Percentiles rank a stretch among this genome's conserved stretches.
phyloP scores from a whole-genome alignment of 2,888 invertebrate genomes.

The Drosophila flavopinicola region DNA sequence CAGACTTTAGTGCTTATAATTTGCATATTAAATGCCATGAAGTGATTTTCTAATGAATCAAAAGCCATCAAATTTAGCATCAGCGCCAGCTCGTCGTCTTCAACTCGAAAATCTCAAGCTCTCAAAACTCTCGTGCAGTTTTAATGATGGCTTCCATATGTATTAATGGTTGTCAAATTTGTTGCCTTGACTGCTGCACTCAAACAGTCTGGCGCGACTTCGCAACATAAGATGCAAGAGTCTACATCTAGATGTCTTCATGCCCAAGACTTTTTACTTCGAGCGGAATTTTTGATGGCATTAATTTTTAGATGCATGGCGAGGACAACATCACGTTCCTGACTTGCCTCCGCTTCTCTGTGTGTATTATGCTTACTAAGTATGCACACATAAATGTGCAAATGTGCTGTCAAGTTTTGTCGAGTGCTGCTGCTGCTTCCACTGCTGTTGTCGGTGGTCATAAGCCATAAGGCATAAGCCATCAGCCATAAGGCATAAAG shows the following conservation, averaged over 20 bases:
- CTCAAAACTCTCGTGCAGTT: constrained; percentile 67
- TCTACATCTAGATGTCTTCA: constrained; percentile 19
- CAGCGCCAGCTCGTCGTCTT: constrained; percentile 21
- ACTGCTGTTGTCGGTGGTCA: constrained; percentile 13
- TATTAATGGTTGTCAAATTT: constrained; percentile 71
- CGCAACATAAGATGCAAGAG: constrained; percentile 34
- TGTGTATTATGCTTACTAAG: constrained; percentile 3
- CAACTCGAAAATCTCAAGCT: constrained; percentile 27
- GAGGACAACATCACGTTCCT: constrained; percentile 41
- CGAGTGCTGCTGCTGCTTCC: constrained; percentile 7
- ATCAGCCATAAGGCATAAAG: constrained; percentile 21
- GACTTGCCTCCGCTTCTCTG: constrained; percentile 8
- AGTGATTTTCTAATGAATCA: constrained; percentile 79
- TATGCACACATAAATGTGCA: constrained; percentile 1
- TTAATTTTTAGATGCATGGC: constrained; percentile 38
- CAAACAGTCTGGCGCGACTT: constrained; percentile 41
- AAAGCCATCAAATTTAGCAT: constrained; percentile 67
- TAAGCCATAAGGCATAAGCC: constrained; percentile 23
- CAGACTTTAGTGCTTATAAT: constrained; percentile 55
- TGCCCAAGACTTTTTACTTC: constrained; percentile 14
- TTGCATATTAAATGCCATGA: constrained; percentile 76
- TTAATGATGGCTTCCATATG: constrained; percentile 68
- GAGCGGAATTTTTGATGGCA: constrained; percentile 48
- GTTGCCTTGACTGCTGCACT: constrained; percentile 59
- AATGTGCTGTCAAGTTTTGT: constrained; percentile 20